Evolutionary conservation across 1,140 invertebrate species (phyloP).

Genomic region (Drosophila sechellia): DNA sequence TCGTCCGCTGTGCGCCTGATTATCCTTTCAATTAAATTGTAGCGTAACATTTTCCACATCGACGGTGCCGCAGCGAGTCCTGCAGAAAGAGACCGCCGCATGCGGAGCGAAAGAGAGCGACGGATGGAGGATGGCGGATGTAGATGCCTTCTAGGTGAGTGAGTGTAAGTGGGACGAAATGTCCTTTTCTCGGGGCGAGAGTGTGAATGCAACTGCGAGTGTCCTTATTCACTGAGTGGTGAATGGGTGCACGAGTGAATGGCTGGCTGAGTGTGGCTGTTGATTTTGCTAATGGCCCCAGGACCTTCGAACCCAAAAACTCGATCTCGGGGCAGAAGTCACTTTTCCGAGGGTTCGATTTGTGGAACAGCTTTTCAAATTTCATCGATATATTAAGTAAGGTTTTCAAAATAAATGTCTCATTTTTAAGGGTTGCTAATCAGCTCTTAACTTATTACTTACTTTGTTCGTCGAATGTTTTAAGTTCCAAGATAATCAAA

Average conservation of each 20-base stretch:
- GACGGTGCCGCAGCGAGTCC: constrained; percentile 48
- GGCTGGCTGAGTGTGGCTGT: constrained; percentile 46
- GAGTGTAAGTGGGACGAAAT: constrained; percentile 22
- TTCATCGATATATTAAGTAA: not conserved
- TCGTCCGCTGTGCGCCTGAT: constrained; percentile 75
- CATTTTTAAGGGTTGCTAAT: too few species aligned
- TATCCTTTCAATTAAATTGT: constrained; percentile 83
- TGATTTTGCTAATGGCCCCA: constrained; percentile 69
- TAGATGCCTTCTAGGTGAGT: not conserved
- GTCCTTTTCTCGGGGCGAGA: constrained; percentile 3
- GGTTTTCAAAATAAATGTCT: too few species aligned
- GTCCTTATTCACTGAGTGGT: constrained; percentile 14
- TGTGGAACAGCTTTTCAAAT: not conserved
- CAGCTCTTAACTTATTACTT: too few species aligned
- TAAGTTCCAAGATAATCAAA: too few species aligned
- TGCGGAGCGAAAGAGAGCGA: constrained; percentile 11
- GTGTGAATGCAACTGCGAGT: constrained; percentile 23
- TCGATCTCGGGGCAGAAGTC: constrained; percentile 20
- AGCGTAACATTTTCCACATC: constrained; percentile 82
- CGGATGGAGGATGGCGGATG: not conserved
- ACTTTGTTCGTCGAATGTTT: too few species aligned
- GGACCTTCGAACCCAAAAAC: constrained; percentile 24
- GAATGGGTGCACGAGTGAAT: constrained; percentile 25
- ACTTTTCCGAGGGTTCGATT: constrained; percentile 5
- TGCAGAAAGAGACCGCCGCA: constrained; percentile 16